Base-by-base conservation (phyloP, 2,113 vertebrate species). In the Gymnogyps californianus region DNA sequence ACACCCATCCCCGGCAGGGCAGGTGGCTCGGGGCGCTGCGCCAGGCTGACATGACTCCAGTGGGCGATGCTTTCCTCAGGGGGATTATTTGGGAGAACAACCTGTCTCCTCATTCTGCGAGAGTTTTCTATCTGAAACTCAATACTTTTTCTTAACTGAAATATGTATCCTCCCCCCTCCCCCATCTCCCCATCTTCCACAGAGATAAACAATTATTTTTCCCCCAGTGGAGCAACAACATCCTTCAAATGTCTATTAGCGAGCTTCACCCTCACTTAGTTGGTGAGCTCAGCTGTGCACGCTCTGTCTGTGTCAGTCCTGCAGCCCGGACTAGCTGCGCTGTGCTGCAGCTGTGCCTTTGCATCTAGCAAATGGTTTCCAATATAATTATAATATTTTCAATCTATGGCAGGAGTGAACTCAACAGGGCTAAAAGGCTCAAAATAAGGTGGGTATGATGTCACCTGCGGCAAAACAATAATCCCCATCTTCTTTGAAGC, bases 21-120 rank as follows among this genome's bases (percentile, higher is more conserved):
- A 32, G 34, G 49, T 1, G 1, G 24, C 58, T 32, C 0, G 0
- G 58, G 47, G 3, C 3, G 7, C 67, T 62, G 69, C 72, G 71
- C 51, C 61, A 76, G 75, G 16, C 36, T 66, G 40, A 16, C 65
- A 52, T 0, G 7, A 28, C 55, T 58, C 49, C 64, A 46, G 42
- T 2, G 7, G 17, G 20, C 0, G 0, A 36, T 72, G 54, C 34
- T 32, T 83, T 34, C 25, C 25, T 36, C 2, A 1, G 10, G 21
- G 8, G 13, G 9, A 31, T 81, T 71, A 58, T 58, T 58, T 1
- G 2, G 42, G 32, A 82, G 28, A 87, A 31, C 8, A 88, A 46
- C 46, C 7, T 7, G 6, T 54, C 38, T 46, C 40, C 51, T 58
- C 16, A 49, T 38, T 51, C 58, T 76, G 57, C 58, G 26, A 78